These are phyloP conservation scores for Theodoxus fluviatilis DNA, from an alignment of 2,888 invertebrate species.

Conservation along the genomic window DNA sequence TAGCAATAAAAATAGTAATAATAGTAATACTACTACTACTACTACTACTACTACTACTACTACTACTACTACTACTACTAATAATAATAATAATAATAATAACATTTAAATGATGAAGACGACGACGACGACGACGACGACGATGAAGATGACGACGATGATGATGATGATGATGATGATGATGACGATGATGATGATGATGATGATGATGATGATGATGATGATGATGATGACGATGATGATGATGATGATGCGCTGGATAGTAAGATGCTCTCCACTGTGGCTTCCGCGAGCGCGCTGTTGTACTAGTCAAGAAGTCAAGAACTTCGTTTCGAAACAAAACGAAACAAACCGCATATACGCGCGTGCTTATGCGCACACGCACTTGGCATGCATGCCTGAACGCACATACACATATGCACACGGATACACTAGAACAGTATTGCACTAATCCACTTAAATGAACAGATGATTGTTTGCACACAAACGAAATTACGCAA, in stretches of 20 bases:
- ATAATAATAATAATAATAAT: not conserved
- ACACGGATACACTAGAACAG: too few species aligned
- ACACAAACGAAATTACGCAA: too few species aligned
- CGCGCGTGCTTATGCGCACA: not conserved
- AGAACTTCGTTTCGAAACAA: too few species aligned
- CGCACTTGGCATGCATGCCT: not conserved
- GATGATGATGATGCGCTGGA: constrained; percentile 19
- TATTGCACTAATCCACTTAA: too few species aligned
- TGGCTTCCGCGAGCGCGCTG: too few species aligned
- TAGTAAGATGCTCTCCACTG: too few species aligned
- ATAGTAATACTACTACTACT: too few species aligned
- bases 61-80: not conserved
- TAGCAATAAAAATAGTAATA: too few species aligned
- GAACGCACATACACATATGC: too few species aligned
- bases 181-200: constrained; percentile 34
- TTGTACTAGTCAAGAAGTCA: too few species aligned
- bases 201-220: constrained; percentile 33
- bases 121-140: not conserved
- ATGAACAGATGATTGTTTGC: too few species aligned
- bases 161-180: constrained; percentile 29
- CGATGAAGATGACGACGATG: constrained; percentile 19
- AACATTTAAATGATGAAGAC: not conserved
- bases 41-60: not conserved
- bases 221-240: constrained; percentile 32
- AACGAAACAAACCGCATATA: too few species aligned